Evolutionary conservation across 2,888 invertebrate species (phyloP).

Genomic region (Apantesis nais): DNA sequence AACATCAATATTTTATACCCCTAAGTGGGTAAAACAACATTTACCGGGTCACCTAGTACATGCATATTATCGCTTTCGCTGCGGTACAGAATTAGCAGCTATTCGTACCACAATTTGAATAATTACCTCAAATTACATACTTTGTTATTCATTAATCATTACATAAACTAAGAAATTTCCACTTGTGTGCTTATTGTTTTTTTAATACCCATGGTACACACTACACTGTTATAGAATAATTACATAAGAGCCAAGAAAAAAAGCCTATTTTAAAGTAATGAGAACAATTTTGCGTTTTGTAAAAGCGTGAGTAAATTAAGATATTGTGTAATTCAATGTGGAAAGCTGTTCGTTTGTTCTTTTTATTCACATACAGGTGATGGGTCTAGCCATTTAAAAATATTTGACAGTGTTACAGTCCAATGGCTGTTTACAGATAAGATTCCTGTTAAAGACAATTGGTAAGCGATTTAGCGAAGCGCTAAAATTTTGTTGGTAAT

Average conservation of each 20-base stretch:
- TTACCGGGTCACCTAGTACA: no score
- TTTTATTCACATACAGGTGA: background rate
- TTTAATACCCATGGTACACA: constrained; percentile 15
- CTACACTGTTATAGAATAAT: constrained; percentile 24
- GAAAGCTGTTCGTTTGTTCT: constrained; percentile 5
- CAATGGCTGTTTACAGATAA: background rate
- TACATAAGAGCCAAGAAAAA: constrained; percentile 24
- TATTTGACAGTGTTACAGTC: background rate
- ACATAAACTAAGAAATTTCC: constrained; percentile 42
- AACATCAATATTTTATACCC: no score
- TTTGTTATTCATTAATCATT: constrained; percentile 40
- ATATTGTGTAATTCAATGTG: constrained; percentile 15
- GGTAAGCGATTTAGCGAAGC: background rate
- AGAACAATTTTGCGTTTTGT: constrained; percentile 17
- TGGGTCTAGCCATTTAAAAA: background rate
- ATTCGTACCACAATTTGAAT: constrained; percentile 30
- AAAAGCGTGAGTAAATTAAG: constrained; percentile 21
- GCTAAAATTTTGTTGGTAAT: background rate
- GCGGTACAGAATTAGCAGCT: constrained; percentile 1
- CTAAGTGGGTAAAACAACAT: no score
- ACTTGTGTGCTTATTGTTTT: constrained; percentile 46
- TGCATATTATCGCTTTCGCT: constrained; percentile 9
- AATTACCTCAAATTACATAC: constrained; percentile 47
- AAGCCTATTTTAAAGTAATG: constrained; percentile 23
- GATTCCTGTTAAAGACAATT: background rate